Percentiles rank a stretch among this genome's conserved stretches.
phyloP scores from a whole-genome alignment of 64 coral and sea anemone genomes.

The Dendronephthya gigantea region DNA sequence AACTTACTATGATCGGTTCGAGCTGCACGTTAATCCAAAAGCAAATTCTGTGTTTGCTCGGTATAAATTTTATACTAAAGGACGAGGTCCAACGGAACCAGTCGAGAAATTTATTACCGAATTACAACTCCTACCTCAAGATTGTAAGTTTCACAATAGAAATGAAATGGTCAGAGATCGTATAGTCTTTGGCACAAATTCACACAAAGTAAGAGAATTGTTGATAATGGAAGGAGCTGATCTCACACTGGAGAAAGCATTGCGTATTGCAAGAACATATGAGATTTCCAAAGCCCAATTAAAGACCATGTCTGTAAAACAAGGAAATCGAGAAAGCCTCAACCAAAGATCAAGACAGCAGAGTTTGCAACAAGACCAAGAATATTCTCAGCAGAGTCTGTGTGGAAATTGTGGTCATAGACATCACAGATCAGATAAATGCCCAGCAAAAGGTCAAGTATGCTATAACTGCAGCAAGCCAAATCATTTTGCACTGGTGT shows the following conservation, averaged over 20 bases:
- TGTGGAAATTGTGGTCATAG: neutral
- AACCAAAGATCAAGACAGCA: neutral
- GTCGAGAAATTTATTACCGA: neutral
- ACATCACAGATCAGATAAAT: neutral
- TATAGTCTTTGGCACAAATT: neutral
- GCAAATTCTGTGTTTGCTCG: neutral
- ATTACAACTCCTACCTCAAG: neutral
- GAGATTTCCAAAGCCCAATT: slow-evolving; percentile 34
- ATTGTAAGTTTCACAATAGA: slow-evolving; percentile 4
- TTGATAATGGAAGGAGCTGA: neutral
- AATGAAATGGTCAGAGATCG: slow-evolving; percentile 1
- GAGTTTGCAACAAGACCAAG: too few species aligned
- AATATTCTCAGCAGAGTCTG: neutral
- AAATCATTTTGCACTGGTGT: slow-evolving; percentile 17
- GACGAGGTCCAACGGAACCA: neutral
- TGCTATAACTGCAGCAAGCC: slow-evolving; percentile 18
- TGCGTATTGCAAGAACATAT: slow-evolving; percentile 7
- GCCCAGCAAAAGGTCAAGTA: neutral
- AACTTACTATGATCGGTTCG: neutral
- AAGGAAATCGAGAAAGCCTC: neutral
- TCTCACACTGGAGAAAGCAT: slow-evolving; percentile 10
- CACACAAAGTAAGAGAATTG: slow-evolving; percentile 22
- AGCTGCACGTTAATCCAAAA: neutral
- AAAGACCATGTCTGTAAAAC: neutral
- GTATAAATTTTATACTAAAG: neutral